Evolutionary conservation across 2,797 vertebrate species (phyloP), one percentile per base, ranked within the genome.

Genomic region (Pitangus sulphuratus): DNA sequence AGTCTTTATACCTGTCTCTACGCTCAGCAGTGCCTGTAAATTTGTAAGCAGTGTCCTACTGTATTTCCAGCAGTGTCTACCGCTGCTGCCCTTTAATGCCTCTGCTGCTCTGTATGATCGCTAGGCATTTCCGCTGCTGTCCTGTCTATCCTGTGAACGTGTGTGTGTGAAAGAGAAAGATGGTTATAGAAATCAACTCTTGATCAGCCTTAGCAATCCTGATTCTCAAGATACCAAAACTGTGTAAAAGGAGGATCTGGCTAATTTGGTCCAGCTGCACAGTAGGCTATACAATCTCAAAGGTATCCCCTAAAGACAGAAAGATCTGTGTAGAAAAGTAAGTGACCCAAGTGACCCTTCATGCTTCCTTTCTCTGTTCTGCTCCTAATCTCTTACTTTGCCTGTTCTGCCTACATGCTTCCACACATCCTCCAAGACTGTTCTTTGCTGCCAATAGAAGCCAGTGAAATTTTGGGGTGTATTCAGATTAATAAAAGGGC

Each of bases 391-490:
- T 57, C n/a, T 62, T 81, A 19, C 35, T 68, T 68, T 50, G 9
- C 15, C 12, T 81, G 1, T 62, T 62, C 48, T 69, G 30, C 12
- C 15, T 39, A 22, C 12, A 8, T 33, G 48, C 17, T 75, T 62
- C n/a, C 54, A 39, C 0, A 1, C 28, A 3, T 75, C 16, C 8
- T 69, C 42, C 11, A 24, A 20, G 6, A 39, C n/a, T 35, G 7
- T 54, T 72, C 30, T 57, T 72, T 69, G 45, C 15, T 79, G 25
- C 35, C 50, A 54, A 0, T 4, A 71, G 31, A 61, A 61, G 21
- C 8, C 20, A 75, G 12, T 37, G 24, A 61, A 48, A 76, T 57
- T 37, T 76, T 57, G 24, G 8, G 8, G 1, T 39, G 4, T 30
- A 20, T 48, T 76, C 10, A 40, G 21, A 11, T 48, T 66, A 66